Evolutionary conservation across 2,888 invertebrate genomes (phyloP).

Genomic region (Orthosia incerta): DNA sequence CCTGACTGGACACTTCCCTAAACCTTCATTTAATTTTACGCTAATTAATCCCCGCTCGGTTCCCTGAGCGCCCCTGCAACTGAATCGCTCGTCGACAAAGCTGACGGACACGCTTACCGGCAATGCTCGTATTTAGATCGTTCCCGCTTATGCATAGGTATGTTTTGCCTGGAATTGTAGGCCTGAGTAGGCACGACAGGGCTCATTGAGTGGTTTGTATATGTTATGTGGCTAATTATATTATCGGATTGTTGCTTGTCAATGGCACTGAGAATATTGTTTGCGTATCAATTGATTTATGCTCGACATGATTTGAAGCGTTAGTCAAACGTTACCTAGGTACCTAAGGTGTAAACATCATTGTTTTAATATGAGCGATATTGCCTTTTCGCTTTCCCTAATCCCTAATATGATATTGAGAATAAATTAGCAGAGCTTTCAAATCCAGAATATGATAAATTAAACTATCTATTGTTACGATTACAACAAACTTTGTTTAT

Average conservation of each 20-base stretch:
- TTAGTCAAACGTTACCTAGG: too few relatives aligned
- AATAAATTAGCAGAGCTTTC: not conserved
- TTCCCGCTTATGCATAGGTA: not conserved
- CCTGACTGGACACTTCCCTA: not conserved
- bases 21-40: not conserved
- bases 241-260: too few relatives aligned
- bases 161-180: not conserved
- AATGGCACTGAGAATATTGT: too few relatives aligned
- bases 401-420: too few relatives aligned
- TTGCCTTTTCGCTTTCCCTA: too few relatives aligned
- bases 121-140: not conserved
- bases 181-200: not conserved
- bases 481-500: not conserved
- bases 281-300: too few relatives aligned
- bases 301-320: too few relatives aligned
- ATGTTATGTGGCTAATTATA: too few relatives aligned
- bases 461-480: not conserved
- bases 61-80: not conserved
- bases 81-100: not conserved
- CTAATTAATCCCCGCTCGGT: not conserved
- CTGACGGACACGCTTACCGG: not conserved
- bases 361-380: too few relatives aligned
- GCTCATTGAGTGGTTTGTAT: not conserved
- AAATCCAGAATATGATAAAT: not conserved
- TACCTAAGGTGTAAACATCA: too few relatives aligned